Evolutionary conservation across 23 tunicate species (phyloP).

Genomic region (Diplosoma virens): DNA sequence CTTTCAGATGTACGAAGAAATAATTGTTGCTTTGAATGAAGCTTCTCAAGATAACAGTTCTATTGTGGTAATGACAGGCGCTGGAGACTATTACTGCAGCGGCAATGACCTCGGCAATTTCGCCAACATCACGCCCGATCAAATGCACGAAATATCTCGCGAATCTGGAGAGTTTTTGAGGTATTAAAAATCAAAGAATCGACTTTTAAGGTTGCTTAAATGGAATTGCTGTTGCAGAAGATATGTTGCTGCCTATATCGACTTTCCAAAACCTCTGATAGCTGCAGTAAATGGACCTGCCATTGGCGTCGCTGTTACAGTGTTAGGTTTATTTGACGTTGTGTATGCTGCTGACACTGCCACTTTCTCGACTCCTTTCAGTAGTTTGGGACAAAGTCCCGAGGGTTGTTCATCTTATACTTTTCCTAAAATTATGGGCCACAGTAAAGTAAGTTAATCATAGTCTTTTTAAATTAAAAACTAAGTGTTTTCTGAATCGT

Average conservation of each 20-base stretch:
- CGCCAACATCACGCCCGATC: conserved; percentile 43
- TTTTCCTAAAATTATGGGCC: conserved; percentile 98
- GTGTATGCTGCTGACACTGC: conserved; percentile 79
- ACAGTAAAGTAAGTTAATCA: conserved; percentile 41
- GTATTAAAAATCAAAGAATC: conserved; percentile 7
- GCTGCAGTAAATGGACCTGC: conserved; percentile 99
- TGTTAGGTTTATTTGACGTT: conserved; percentile 83
- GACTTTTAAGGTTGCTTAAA: no score
- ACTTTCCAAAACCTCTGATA: conserved; percentile 90
- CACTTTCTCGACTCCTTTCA: conserved; percentile 90
- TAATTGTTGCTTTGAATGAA: conserved; percentile 48
- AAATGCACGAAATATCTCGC: conserved; percentile 58
- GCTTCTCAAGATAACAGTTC: conserved; percentile 62
- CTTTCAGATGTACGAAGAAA: conserved; percentile 97
- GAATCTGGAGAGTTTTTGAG: conserved; percentile 65
- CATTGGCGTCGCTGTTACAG: conserved; percentile 92
- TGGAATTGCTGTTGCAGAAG: conserved; percentile 38
- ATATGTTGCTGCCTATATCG: conserved; percentile 78
- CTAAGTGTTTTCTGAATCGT: no score
- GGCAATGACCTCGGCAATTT: conserved; percentile 96
- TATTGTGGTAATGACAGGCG: conserved; percentile 78
- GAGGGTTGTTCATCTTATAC: conserved; percentile 95
- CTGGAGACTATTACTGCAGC: conserved; percentile 91
- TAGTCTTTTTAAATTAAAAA: no score
- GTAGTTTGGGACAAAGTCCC: conserved; percentile 87